Conservation (phyloP, 1,140 invertebrate genomes). For the Phocides pigmalion region DNA sequence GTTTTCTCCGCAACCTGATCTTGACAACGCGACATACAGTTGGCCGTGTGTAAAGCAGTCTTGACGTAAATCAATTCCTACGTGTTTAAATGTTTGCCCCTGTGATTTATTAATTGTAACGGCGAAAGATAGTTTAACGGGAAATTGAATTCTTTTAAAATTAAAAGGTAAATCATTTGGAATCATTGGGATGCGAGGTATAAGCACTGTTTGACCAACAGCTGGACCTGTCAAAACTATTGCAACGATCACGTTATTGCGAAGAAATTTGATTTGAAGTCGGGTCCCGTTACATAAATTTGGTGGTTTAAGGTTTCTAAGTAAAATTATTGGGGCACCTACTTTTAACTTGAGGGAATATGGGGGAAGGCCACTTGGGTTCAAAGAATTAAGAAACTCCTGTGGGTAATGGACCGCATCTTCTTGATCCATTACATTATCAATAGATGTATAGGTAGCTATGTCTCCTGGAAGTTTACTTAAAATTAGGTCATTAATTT, state of each 20-base stretch:
- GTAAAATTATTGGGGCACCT: conserved; percentile 17
- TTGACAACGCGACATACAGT: conserved; percentile 42
- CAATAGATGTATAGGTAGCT: conserved; percentile 12
- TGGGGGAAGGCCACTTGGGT: conserved; percentile 7
- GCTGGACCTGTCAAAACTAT: conserved; percentile 43
- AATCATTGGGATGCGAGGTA: conserved; percentile 40
- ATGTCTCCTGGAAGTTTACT: conserved; percentile 32
- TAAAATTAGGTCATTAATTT: conserved; percentile 21
- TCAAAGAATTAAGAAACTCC: conserved; percentile 36
- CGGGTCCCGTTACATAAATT: conserved; percentile 42
- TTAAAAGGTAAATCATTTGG: conserved; percentile 37
- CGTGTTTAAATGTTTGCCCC: conserved; percentile 46
- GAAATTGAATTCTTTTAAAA: conserved; percentile 39
- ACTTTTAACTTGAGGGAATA: conserved; percentile 10
- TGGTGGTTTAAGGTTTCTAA: conserved; percentile 33
- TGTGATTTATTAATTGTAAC: conserved; percentile 45
- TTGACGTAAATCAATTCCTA: conserved; percentile 42
- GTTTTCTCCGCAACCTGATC: conserved; percentile 37
- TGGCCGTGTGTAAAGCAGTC: conserved; percentile 43
- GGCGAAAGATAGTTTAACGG: conserved; percentile 31
- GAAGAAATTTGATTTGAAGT: conserved; percentile 41
- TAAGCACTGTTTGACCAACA: conserved; percentile 39
- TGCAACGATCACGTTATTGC: conserved; percentile 42
- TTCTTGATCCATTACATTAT: conserved; percentile 15
- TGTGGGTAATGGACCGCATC: conserved; percentile 28